Evolutionary conservation across 2,113 vertebrate genomes (phyloP).

Genomic region (Pomatorhinus ruficollis): DNA sequence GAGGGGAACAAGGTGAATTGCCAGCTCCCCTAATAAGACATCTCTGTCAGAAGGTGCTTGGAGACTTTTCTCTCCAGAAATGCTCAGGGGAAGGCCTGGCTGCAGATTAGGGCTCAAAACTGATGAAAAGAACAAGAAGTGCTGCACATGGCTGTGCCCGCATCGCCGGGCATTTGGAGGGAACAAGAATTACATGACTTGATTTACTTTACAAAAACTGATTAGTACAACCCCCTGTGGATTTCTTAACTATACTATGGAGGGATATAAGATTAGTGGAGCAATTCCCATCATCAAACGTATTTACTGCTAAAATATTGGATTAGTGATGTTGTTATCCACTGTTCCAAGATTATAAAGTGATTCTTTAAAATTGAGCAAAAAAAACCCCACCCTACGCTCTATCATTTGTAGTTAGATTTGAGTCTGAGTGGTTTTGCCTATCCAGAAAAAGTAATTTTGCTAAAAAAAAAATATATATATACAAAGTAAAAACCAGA

Average conservation of each 20-base stretch:
- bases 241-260: slow-evolving; percentile 62
- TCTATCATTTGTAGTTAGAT: slow-evolving; percentile 61
- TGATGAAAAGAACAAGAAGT: background rate
- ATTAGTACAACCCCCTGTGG: slow-evolving; percentile 64
- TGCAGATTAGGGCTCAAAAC: background rate
- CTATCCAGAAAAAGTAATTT: slow-evolving; percentile 5
- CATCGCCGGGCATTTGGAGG: slow-evolving; percentile 1
- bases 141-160: background rate
- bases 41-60: background rate
- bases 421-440: slow-evolving; percentile 13
- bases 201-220: slow-evolving; percentile 68
- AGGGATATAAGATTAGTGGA: slow-evolving; percentile 68
- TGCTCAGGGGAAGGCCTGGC: background rate
- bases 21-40: background rate
- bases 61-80: background rate
- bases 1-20: background rate
- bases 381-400: background rate
- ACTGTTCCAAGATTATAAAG: slow-evolving; percentile 69
- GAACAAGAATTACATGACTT: slow-evolving; percentile 56
- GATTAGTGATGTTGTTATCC: slow-evolving; percentile 73
- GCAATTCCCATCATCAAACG: slow-evolving; percentile 70
- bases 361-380: slow-evolving; percentile 67
- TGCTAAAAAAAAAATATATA: background rate
- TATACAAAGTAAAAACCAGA: background rate
- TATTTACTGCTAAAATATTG: slow-evolving; percentile 74